Evolutionary conservation across 2,797 vertebrate genomes (phyloP), one percentile per base, ranked within the genome.

Genomic region (Cyprinodon diabolis): DNA sequence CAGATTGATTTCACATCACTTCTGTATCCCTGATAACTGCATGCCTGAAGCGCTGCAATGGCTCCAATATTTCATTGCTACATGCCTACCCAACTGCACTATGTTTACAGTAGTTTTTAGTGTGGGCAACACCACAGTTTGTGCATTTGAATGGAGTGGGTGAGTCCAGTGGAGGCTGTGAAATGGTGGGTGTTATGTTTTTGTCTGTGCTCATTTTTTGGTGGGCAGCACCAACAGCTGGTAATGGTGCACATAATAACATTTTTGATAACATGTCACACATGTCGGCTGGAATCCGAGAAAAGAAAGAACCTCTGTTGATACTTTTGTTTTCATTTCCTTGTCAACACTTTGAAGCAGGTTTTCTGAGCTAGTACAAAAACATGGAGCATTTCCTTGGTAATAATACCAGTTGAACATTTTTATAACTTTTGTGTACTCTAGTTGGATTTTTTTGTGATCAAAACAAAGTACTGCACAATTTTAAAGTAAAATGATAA

Each of bases 1-100:
- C 88, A 86, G 92, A 95, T 94, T 93, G 92, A 94, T 94, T 94
- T 93, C 82, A 88, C 91, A 94, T 94, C 92, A 91, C 84, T 90
- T 85, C 75, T 88, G 82, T 90, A 87, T 89, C 91, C 87, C 92
- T 85, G 86, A 94, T 94, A 93, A 94, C 91, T 87, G 88, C 91
- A 88, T 88, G 89, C 82, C 90, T 89, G 79, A 79, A 91, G 90
- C 91, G 86, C 91, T 91, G 86, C 84, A 87, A 85, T 84, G 90
- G 77, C 86, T 91, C 84, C 87, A 86, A 88, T 92, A 91, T 90
- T 90, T 92, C 90, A 93, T 81, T 48, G 37, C 84, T 78, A 65
- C 81, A 69, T 71, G 80, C 82, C 75, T 52, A 43, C 75, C 70
- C 79, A 66, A 69, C 81, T 60, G 74, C 54, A 23, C 69, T 78